These are phyloP conservation scores for Oscheius sp. DNA, from an alignment of 2,888 invertebrate species.

Conservation along the genomic window DNA sequence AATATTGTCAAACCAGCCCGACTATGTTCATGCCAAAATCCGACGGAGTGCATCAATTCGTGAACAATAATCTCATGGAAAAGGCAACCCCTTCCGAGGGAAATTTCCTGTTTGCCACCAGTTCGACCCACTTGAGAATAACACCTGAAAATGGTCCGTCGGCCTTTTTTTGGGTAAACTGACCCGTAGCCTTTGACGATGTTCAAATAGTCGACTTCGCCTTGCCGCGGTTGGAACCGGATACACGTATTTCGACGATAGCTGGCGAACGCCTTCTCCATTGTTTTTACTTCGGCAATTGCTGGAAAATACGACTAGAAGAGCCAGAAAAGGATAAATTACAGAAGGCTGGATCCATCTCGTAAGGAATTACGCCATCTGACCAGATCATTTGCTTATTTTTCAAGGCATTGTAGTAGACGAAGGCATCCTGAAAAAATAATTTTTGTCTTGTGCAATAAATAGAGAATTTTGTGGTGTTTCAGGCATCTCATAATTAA, in stretches of 20 bases:
- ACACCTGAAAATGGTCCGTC: conserved; percentile 41
- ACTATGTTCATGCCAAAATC: conserved; percentile 73
- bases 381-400: conserved; percentile 70
- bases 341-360: conserved; percentile 72
- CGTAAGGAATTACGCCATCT: conserved; percentile 68
- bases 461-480: no score
- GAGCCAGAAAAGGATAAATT: conserved; percentile 40
- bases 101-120: conserved; percentile 71
- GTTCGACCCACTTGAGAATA: conserved; percentile 73
- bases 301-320: conserved; percentile 50
- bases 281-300: conserved; percentile 61
- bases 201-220: conserved; percentile 73
- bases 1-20: conserved; percentile 58
- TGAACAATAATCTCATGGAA: conserved; percentile 73
- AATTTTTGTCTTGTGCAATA: no score
- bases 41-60: conserved; percentile 71
- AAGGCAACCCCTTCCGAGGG: conserved; percentile 70
- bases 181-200: conserved; percentile 70
- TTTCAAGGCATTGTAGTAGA: conserved; percentile 69
- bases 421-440: conserved; percentile 55
- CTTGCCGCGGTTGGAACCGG: conserved; percentile 71
- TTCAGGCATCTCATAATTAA: no score
- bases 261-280: conserved; percentile 67
- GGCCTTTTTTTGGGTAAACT: no score
- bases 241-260: conserved; percentile 73